Evolutionary conservation across 2,797 vertebrate genomes (phyloP), one percentile per base, ranked within the genome.

Genomic region (Helostoma temminkii): DNA sequence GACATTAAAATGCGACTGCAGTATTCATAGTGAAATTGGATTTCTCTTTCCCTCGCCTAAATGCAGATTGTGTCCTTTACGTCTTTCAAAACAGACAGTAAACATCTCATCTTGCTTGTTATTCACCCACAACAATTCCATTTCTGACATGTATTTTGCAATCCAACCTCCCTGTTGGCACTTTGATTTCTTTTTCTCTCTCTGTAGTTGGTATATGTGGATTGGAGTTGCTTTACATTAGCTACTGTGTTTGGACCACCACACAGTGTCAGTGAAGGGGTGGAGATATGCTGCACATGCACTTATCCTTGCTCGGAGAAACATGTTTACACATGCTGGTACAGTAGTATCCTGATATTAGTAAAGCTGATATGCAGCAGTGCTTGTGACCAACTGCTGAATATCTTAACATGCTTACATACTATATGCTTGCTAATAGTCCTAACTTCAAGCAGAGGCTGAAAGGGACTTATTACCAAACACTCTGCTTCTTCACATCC

Each of bases 61-160:
- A 87, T 87, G 81, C 81, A 83, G 83, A 88, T 85, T 79, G 76
- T 80, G 87, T 82, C 87, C 87, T 87, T 87, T 76, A 80, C 45
- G 74, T 82, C 85, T 82, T 88, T 80, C 70, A 77, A 45, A 76
- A 60, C 47, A 67, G 80, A 84, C 75, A 74, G 78, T 79, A 84
- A 89, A 87, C 50, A 82, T 77, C 76, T 70, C 63, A 49, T 75
- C 76, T 69, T 24, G 57, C 50, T 72, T 59, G 66, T 76, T 69
- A 63, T 76, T 86, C 72, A 68, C 24, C 55, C 54, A 61, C 54
- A 66, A 57, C 57, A 56, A 45, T 60, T 37, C 24, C 30, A 34
- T 80, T 68, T 75, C 73, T 72, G 64, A 78, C 55, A 63, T 37
- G 60, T 16, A 43, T 82, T 72, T 83, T 59, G 56, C 39, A 46